Percentiles rank a stretch among this genome's conserved stretches.
These are phyloP conservation scores for Poecilia velifera DNA, from an alignment of 2,797 vertebrate species.

Conservation along the genomic window DNA sequence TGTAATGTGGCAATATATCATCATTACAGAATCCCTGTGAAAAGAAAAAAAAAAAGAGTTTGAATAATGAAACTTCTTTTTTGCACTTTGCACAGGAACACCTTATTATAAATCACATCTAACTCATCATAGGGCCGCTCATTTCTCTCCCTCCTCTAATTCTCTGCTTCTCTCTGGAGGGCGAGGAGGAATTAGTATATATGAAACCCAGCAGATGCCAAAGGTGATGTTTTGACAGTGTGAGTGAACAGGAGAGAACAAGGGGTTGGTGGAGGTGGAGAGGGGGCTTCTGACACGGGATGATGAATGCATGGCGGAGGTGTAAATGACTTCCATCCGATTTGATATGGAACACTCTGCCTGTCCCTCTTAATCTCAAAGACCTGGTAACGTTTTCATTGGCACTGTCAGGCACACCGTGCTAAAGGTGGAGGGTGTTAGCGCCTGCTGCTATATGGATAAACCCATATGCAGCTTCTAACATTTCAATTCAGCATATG, in stretches of 20 bases:
- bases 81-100: slow-evolving; percentile 50
- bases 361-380: slow-evolving; percentile 77
- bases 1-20: slow-evolving; percentile 68
- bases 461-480: slow-evolving; percentile 51
- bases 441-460: slow-evolving; percentile 52
- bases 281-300: slow-evolving; percentile 55
- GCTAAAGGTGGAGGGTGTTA: slow-evolving; percentile 55
- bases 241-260: slow-evolving; percentile 35
- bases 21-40: slow-evolving; percentile 60
- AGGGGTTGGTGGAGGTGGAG: background rate
- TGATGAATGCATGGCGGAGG: slow-evolving; percentile 77
- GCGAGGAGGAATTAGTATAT: slow-evolving; percentile 48
- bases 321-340: slow-evolving; percentile 75
- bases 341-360: slow-evolving; percentile 70
- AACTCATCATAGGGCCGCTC: slow-evolving; percentile 55
- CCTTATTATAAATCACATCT: slow-evolving; percentile 65
- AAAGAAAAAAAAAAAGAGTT: slow-evolving; percentile 25
- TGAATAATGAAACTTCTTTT: slow-evolving; percentile 57
- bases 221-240: slow-evolving; percentile 75
- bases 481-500: slow-evolving; percentile 37
- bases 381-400: slow-evolving; percentile 73
- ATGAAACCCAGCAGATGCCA: slow-evolving; percentile 68
- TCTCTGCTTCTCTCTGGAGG: slow-evolving; percentile 49
- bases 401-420: slow-evolving; percentile 64
- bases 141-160: slow-evolving; percentile 48